Conservation (phyloP, 2,888 invertebrate species). For the Ceriagrion tenellum region DNA sequence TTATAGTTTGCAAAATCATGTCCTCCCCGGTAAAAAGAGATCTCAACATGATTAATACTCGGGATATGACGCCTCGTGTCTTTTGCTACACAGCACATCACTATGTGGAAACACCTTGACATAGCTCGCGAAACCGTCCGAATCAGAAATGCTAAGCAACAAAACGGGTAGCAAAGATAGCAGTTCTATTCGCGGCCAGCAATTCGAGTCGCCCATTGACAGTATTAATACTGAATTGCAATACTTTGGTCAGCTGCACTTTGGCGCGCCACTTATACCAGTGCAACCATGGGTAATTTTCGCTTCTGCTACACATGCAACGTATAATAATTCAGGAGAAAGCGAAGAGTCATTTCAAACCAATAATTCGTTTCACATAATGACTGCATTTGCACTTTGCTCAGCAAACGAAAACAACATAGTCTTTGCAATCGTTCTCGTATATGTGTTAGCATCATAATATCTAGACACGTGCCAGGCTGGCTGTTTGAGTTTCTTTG, state of each 20-base stretch:
- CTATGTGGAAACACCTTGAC: background rate
- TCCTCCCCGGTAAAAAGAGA: background rate
- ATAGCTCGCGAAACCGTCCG: background rate
- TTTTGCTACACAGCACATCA: background rate
- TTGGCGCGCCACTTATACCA: background rate
- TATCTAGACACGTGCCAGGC: too few species aligned
- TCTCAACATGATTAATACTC: background rate
- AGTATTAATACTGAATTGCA: background rate
- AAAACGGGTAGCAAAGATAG: background rate
- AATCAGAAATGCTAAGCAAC: background rate
- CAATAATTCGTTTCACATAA: background rate
- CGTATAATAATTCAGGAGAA: background rate
- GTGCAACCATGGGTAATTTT: background rate
- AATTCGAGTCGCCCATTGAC: background rate
- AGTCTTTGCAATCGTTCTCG: background rate
- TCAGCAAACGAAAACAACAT: background rate
- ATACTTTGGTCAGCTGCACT: background rate
- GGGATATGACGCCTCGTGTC: background rate
- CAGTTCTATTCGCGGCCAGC: background rate
- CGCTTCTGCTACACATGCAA: background rate
- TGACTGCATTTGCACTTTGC: background rate
- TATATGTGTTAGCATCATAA: background rate
- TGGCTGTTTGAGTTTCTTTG: too few species aligned
- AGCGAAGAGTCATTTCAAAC: background rate
- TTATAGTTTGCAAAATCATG: background rate